phyloP scores from a whole-genome alignment of 1,140 invertebrate species.

The Drosophila lacteicornis region DNA sequence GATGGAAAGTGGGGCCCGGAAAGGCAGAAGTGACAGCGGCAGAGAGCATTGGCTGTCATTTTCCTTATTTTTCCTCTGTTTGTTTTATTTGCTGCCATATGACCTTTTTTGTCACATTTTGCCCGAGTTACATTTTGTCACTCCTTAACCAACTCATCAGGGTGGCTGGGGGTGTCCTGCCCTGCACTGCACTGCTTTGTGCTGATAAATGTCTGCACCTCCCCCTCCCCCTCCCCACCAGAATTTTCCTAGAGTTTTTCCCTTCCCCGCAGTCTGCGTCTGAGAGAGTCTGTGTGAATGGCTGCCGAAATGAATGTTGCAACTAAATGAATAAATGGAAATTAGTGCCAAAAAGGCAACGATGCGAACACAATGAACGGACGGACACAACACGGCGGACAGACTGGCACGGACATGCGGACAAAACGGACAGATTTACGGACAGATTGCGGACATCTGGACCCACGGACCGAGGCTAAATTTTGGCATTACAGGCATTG shows the following conservation, averaged over 20 bases:
- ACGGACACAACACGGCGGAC: constrained; percentile 25
- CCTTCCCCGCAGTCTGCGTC: constrained; percentile 17
- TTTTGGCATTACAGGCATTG: constrained; percentile 8
- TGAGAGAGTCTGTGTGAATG: constrained; percentile 43
- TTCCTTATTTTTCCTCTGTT: constrained; percentile 62
- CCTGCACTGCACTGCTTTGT: constrained; percentile 52
- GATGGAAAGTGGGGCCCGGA: not conserved
- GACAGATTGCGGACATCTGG: constrained; percentile 18
- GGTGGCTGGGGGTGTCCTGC: constrained; percentile 2
- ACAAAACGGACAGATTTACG: constrained; percentile 17
- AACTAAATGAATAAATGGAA: constrained; percentile 80
- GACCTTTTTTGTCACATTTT: constrained; percentile 65
- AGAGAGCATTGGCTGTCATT: constrained; percentile 67
- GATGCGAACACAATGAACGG: constrained; percentile 48
- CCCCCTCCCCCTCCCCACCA: too few species aligned
- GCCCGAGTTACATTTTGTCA: constrained; percentile 58
- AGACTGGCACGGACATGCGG: constrained; percentile 4
- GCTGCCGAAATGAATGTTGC: constrained; percentile 72
- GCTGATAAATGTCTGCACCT: constrained; percentile 51
- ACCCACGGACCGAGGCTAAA: constrained; percentile 3
- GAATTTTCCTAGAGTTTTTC: constrained; percentile 10
- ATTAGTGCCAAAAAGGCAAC: constrained; percentile 70
- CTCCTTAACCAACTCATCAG: constrained; percentile 55
- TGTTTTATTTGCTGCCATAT: constrained; percentile 65
- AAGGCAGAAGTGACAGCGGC: constrained; percentile 35